Evolutionary conservation across 2,888 invertebrate species (phyloP).

Genomic region (Dermolepida albohirtum): DNA sequence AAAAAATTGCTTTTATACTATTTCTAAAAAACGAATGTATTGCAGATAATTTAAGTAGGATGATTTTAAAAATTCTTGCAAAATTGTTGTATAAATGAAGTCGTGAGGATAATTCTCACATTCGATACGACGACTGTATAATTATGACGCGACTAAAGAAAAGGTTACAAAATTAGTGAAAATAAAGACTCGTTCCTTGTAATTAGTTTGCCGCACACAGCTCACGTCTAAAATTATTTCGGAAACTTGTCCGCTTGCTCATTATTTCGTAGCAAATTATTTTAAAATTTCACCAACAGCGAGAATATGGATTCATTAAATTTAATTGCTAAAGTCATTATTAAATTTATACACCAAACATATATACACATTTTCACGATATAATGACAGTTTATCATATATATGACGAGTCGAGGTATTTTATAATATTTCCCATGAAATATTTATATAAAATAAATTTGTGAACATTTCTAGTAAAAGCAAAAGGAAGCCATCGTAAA

Average conservation of each 20-base stretch:
- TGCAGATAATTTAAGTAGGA: too few relatives aligned
- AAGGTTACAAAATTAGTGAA: slow-evolving; percentile 40
- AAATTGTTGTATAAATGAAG: slow-evolving; percentile 23
- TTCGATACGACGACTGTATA: slow-evolving; percentile 25
- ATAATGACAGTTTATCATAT: too few relatives aligned
- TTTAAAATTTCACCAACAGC: slow-evolving; percentile 36
- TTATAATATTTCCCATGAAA: too few relatives aligned
- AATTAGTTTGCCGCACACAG: slow-evolving; percentile 37
- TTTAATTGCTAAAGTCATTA: slow-evolving; percentile 32
- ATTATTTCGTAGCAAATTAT: slow-evolving; percentile 35
- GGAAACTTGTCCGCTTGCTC: slow-evolving; percentile 29
- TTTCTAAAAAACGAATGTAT: too few relatives aligned
- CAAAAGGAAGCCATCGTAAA: too few relatives aligned
- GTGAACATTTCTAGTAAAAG: too few relatives aligned
- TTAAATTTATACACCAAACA: too few relatives aligned
- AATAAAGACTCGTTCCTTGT: slow-evolving; percentile 35
- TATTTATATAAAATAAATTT: too few relatives aligned
- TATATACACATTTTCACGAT: too few relatives aligned
- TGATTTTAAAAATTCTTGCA: slow-evolving; percentile 7
- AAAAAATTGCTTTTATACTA: too few relatives aligned
- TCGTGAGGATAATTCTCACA: slow-evolving; percentile 29
- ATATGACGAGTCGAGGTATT: too few relatives aligned
- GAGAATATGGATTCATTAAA: slow-evolving; percentile 38
- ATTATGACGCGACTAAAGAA: slow-evolving; percentile 35
- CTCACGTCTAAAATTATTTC: slow-evolving; percentile 31